These are phyloP conservation scores for Cheilosia urbana DNA, from an alignment of 2,888 invertebrate genomes.

Conservation along the genomic window DNA sequence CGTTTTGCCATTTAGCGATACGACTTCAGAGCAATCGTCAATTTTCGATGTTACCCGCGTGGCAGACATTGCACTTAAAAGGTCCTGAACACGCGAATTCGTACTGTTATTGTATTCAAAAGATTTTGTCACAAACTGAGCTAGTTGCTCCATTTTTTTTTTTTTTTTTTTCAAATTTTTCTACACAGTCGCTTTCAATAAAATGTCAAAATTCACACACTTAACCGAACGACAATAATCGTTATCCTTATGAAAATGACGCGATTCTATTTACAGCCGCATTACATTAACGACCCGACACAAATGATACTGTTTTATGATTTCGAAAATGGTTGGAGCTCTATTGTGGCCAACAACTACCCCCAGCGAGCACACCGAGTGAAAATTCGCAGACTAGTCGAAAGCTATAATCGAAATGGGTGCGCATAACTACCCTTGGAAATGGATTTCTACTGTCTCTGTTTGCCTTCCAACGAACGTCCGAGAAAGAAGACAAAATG, in stretches of 20 bases:
- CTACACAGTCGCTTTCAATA: not conserved
- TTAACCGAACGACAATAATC: slow-evolving; percentile 32
- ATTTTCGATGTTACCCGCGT: slow-evolving; percentile 77
- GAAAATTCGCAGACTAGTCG: slow-evolving; percentile 59
- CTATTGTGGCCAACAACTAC: slow-evolving; percentile 33
- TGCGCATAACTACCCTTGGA: slow-evolving; percentile 71
- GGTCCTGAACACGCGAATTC: slow-evolving; percentile 81
- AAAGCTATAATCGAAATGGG: slow-evolving; percentile 72
- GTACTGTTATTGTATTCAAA: slow-evolving; percentile 87
- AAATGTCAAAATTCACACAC: slow-evolving; percentile 31
- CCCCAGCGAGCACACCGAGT: slow-evolving; percentile 24
- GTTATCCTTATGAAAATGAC: slow-evolving; percentile 60
- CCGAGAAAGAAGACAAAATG: slow-evolving; percentile 57
- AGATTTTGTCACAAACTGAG: slow-evolving; percentile 95
- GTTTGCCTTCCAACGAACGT: slow-evolving; percentile 22
- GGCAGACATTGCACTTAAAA: slow-evolving; percentile 80
- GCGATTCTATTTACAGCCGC: slow-evolving; percentile 61
- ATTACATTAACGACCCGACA: slow-evolving; percentile 74
- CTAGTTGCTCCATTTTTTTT: slow-evolving; percentile 92
- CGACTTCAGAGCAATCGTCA: slow-evolving; percentile 72
- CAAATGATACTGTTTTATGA: slow-evolving; percentile 70
- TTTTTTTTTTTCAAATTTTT: not conserved
- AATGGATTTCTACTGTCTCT: slow-evolving; percentile 49
- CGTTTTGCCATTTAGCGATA: slow-evolving; percentile 74
- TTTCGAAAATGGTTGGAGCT: slow-evolving; percentile 72